Conservation (phyloP, 2,888 invertebrate genomes). For the Heliconius hortense region DNA sequence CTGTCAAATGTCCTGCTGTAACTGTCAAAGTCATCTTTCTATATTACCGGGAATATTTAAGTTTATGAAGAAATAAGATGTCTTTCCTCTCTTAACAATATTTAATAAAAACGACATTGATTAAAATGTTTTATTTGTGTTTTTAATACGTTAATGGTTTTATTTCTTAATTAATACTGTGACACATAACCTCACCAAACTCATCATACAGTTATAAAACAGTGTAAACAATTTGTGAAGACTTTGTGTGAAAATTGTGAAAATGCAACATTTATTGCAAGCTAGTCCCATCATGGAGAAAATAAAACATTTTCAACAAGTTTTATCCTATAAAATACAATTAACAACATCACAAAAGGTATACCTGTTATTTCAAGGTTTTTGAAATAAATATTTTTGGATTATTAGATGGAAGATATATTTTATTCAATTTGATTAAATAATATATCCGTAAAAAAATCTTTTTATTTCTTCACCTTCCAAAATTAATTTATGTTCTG, state of each 20-base stretch:
- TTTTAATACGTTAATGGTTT: background rate
- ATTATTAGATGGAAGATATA: constrained; percentile 26
- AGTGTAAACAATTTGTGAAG: constrained; percentile 29
- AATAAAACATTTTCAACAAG: constrained; percentile 78
- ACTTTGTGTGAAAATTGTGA: constrained; percentile 37
- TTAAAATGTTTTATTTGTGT: background rate
- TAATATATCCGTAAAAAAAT: background rate
- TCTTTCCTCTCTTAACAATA: background rate
- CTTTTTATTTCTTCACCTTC: background rate
- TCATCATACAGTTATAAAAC: constrained; percentile 29
- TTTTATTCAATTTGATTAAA: background rate
- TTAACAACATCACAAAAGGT: constrained; percentile 88
- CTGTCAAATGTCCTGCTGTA: background rate
- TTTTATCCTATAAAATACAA: constrained; percentile 75
- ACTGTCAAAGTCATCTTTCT: constrained; percentile 33
- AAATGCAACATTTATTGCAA: constrained; percentile 80
- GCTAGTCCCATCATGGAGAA: constrained; percentile 80
- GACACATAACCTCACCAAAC: constrained; percentile 56
- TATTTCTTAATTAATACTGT: constrained; percentile 32
- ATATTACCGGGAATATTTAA: constrained; percentile 44
- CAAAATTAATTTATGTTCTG: background rate
- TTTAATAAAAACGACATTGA: background rate
- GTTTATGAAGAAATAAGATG: constrained; percentile 28
- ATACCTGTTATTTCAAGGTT: constrained; percentile 37
- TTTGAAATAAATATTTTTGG: constrained; percentile 3